Evolutionary conservation across 2,113 vertebrate genomes (phyloP).

Genomic region (Hyperoodon ampullatus): DNA sequence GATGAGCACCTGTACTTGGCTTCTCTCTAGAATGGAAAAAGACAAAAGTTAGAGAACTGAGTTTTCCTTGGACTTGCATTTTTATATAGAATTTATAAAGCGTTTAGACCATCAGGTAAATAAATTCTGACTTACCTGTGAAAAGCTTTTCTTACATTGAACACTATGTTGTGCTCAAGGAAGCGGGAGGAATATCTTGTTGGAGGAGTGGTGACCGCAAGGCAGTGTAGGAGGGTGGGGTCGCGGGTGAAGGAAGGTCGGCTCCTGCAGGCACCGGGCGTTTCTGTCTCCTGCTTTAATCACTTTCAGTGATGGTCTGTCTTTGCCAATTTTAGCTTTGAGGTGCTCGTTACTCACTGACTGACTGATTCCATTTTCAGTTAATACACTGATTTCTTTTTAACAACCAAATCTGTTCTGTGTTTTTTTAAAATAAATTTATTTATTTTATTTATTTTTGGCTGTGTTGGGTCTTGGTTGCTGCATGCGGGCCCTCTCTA

Average conservation of each 20-base stretch:
- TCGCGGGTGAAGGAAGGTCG: rapidly evolving
- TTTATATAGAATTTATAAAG: neutral
- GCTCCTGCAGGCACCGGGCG: neutral
- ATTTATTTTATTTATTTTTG: too few species aligned
- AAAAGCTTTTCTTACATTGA: neutral
- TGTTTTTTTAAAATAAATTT: too few species aligned
- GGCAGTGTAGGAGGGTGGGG: neutral
- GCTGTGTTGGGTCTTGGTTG: too few species aligned
- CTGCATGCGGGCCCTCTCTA: too few species aligned
- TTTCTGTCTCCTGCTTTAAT: neutral
- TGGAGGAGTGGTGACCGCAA: neutral
- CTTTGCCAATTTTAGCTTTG: neutral
- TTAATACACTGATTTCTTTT: neutral
- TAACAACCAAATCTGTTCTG: neutral
- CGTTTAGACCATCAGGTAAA: neutral
- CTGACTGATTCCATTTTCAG: neutral
- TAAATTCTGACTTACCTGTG: neutral
- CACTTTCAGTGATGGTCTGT: neutral
- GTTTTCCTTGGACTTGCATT: neutral
- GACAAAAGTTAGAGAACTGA: neutral
- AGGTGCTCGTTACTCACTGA: neutral
- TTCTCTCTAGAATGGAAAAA: neutral
- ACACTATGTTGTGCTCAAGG: neutral
- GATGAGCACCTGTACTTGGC: neutral
- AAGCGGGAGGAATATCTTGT: neutral